A percentile compares a stretch with the other conserved stretches of the same genome.
Conservation (phyloP, 2,888 invertebrate genomes). For the Caenorhabditis zanzibari region DNA sequence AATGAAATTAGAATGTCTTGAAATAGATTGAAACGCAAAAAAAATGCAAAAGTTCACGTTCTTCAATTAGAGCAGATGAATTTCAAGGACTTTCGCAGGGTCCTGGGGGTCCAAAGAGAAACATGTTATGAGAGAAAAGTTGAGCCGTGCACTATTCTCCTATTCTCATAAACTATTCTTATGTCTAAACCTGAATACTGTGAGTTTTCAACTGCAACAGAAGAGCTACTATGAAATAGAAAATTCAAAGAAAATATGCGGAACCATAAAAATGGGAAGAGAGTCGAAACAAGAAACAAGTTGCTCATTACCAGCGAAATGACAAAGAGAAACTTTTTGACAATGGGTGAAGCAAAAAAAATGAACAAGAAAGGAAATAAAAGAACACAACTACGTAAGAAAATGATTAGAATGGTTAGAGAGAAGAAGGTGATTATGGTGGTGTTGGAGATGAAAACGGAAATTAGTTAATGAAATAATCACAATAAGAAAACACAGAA, state of each 20-base stretch:
- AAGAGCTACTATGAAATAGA: conserved; percentile 2
- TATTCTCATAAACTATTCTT: conserved; percentile 15
- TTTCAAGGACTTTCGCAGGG: neutral
- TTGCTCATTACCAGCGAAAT: conserved; percentile 9
- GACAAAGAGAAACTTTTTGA: conserved; percentile 16
- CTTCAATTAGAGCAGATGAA: neutral
- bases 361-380: neutral
- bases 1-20: conserved; percentile 10
- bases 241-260: conserved; percentile 36
- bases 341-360: conserved; percentile 8
- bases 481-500: neutral
- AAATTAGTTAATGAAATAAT: conserved; percentile 6
- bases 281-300: conserved; percentile 11
- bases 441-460: conserved; percentile 4
- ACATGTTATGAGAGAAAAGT: neutral
- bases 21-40: neutral
- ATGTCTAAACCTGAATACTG: conserved; percentile 6
- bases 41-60: neutral
- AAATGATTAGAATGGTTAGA: neutral
- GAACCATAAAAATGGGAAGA: conserved; percentile 39
- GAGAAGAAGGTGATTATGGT: neutral
- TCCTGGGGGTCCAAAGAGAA: neutral
- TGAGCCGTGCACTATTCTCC: conserved; percentile 2
- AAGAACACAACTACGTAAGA: neutral
- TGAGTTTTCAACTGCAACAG: conserved; percentile 19